Percentiles rank a stretch among this genome's conserved stretches.
phyloP scores from a whole-genome alignment of 2,113 vertebrate genomes.

The Dunckerocampus dactyliophorus region DNA sequence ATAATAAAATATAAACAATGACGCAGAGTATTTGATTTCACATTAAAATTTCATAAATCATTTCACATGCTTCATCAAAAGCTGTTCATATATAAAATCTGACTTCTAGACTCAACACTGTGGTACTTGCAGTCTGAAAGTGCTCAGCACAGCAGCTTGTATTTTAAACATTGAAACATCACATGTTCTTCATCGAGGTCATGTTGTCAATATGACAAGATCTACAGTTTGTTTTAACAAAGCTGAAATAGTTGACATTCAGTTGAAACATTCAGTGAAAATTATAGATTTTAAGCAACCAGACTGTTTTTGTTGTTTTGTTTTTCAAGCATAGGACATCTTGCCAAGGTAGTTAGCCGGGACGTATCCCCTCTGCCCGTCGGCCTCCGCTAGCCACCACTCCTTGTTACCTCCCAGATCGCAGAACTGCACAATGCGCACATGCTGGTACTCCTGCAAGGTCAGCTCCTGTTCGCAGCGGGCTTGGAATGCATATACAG shows the following conservation, averaged over 20 bases:
- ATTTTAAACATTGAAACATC: conserved; percentile 12
- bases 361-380: conserved; percentile 90
- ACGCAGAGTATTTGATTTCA: conserved; percentile 43
- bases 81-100: conserved; percentile 35
- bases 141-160: conserved; percentile 50
- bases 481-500: conserved; percentile 91
- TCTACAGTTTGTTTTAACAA: conserved; percentile 6
- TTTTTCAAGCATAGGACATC: conserved; percentile 90
- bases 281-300: conserved; percentile 10
- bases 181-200: conserved; percentile 18
- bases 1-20: conserved; percentile 24
- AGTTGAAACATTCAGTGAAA: not conserved
- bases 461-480: conserved; percentile 90
- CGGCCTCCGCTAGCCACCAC: conserved; percentile 94
- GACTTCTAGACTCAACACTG: conserved; percentile 61
- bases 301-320: not conserved
- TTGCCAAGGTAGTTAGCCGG: conserved; percentile 94
- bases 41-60: conserved; percentile 36
- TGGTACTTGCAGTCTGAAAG: conserved; percentile 55
- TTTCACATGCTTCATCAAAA: conserved; percentile 35
- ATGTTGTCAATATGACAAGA: conserved; percentile 8
- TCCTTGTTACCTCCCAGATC: conserved; percentile 93
- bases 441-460: conserved; percentile 87
- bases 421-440: conserved; percentile 84
- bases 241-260: conserved; percentile 7